phyloP scores from a whole-genome alignment of 2,888 invertebrate genomes.

The Troides oblongomaculatus region DNA sequence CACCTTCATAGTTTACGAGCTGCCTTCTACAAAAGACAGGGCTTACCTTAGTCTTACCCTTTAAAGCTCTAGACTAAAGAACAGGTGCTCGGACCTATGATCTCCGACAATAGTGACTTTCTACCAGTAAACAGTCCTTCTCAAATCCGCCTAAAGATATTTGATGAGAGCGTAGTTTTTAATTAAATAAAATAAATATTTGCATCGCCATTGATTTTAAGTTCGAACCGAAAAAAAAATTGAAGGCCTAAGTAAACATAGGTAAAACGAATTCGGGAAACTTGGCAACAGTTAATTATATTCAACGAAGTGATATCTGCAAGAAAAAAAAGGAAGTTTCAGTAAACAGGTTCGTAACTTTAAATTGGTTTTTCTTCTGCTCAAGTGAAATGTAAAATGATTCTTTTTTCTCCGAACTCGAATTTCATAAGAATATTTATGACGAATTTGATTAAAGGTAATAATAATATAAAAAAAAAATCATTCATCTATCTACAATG shows the following conservation, averaged over 20 bases:
- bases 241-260: conserved; percentile 35
- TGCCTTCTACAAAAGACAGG: too few species aligned
- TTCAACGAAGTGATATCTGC: conserved; percentile 54
- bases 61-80: too few species aligned
- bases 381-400: conserved; percentile 40
- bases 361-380: conserved; percentile 55
- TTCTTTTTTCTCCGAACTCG: not conserved
- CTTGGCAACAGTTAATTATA: conserved; percentile 53
- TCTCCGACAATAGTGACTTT: not conserved
- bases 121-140: not conserved
- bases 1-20: too few species aligned
- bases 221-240: conserved; percentile 31
- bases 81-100: too few species aligned
- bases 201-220: not conserved
- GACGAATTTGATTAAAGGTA: not conserved
- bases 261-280: conserved; percentile 39
- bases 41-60: too few species aligned
- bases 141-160: not conserved
- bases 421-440: conserved; percentile 4
- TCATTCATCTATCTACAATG: not conserved
- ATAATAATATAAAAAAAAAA: not conserved
- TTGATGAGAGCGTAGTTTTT: not conserved
- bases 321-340: conserved; percentile 47
- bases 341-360: conserved; percentile 57
- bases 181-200: not conserved